Conservation (phyloP, 2,888 invertebrate genomes). For the Melinopterus prodromus region DNA sequence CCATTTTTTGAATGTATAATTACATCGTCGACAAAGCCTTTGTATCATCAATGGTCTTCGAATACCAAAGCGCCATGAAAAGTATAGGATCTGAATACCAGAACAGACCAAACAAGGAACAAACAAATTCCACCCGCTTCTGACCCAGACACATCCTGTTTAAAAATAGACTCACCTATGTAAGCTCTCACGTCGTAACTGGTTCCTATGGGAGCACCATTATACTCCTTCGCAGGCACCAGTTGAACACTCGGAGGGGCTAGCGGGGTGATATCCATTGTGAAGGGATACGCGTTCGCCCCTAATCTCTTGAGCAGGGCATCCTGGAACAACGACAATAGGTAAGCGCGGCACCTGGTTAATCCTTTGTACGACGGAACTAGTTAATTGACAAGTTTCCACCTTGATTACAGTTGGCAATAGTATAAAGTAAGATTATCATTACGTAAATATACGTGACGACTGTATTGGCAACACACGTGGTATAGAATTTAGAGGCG, state of each 20-base stretch:
- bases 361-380: background rate
- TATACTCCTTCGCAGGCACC: constrained; percentile 90
- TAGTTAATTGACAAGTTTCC: background rate
- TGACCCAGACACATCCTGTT: background rate
- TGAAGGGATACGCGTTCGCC: constrained; percentile 81
- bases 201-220: constrained; percentile 90
- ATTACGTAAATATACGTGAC: background rate
- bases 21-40: too few relatives aligned
- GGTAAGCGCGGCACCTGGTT: background rate
- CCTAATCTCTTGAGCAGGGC: constrained; percentile 81
- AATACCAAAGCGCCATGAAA: too few relatives aligned
- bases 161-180: constrained; percentile 70
- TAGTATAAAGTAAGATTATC: background rate
- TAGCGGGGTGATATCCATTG: constrained; percentile 80
- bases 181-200: constrained; percentile 89
- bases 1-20: too few relatives aligned
- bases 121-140: too few relatives aligned
- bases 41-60: too few relatives aligned
- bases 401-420: background rate
- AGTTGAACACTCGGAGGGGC: constrained; percentile 92
- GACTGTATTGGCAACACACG: too few relatives aligned
- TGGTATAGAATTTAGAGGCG: too few relatives aligned
- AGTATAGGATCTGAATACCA: too few relatives aligned
- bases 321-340: constrained; percentile 67
- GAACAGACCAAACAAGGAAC: too few relatives aligned